Conservation (phyloP, 2,888 invertebrate genomes). For the Pseudolycoriella hygida region DNA sequence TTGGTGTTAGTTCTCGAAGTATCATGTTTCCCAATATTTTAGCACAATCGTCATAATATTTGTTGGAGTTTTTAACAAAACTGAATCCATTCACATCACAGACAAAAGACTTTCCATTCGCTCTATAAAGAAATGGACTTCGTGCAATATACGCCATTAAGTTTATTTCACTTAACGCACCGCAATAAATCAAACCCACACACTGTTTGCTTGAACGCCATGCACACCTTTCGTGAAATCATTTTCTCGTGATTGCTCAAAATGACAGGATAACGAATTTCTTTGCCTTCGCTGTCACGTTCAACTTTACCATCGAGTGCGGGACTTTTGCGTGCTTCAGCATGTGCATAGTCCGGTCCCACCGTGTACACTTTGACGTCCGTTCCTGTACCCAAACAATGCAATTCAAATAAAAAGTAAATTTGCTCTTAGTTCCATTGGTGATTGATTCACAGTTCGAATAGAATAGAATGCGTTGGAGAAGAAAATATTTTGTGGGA, state of each 20-base stretch:
- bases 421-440: too few species aligned
- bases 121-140: constrained; percentile 35
- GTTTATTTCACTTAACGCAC: constrained; percentile 23
- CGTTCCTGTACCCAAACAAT: constrained; percentile 7
- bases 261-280: constrained; percentile 97
- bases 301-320: constrained; percentile 98
- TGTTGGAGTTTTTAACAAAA: constrained; percentile 98
- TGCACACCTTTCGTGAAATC: constrained; percentile 92
- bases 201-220: constrained; percentile 94
- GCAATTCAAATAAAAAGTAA: too few species aligned
- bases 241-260: constrained; percentile 93
- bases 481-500: too few species aligned
- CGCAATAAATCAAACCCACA: constrained; percentile 95
- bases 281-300: constrained; percentile 92
- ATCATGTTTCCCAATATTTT: constrained; percentile 98
- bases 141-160: constrained; percentile 4
- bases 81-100: constrained; percentile 99
- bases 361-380: constrained; percentile 81
- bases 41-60: constrained; percentile 99
- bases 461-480: too few species aligned
- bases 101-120: constrained; percentile 96
- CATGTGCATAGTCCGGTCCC: constrained; percentile 98
- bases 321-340: constrained; percentile 96
- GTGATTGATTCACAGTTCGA: too few species aligned
- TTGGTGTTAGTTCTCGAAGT: constrained; percentile 81